Conservation (phyloP, 2,113 vertebrate genomes). For the Leiothrix lutea region DNA sequence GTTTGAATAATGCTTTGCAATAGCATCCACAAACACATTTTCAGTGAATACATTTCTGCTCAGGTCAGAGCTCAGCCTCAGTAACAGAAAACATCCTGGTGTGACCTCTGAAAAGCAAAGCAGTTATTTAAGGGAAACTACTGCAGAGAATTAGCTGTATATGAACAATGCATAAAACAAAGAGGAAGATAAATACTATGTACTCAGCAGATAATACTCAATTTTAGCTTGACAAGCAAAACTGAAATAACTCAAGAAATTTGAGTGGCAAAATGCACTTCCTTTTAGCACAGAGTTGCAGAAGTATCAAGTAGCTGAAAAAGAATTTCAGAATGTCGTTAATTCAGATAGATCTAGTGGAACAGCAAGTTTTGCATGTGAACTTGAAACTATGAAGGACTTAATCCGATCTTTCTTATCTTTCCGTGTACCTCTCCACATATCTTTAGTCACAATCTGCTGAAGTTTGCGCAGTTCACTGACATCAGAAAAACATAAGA, state of each 20-base stretch:
- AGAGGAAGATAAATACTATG: background rate
- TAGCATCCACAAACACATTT: background rate
- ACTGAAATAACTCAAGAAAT: slow-evolving; percentile 18
- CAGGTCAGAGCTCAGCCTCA: background rate
- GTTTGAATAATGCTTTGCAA: background rate
- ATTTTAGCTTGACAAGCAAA: slow-evolving; percentile 19
- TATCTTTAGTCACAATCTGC: background rate
- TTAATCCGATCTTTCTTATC: background rate
- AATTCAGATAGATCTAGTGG: background rate
- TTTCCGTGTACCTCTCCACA: background rate
- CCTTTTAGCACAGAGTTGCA: background rate
- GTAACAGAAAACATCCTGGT: background rate
- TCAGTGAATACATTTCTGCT: background rate
- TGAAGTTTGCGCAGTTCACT: background rate
- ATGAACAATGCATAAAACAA: background rate
- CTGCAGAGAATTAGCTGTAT: background rate
- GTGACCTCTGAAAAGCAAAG: background rate
- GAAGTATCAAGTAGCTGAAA: background rate
- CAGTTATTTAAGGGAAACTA: background rate
- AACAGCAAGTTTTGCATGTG: background rate
- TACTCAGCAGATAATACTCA: background rate
- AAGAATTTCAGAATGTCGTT: background rate
- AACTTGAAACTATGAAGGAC: background rate
- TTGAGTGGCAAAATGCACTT: background rate
- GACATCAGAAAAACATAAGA: background rate